Conservation (phyloP, 2,113 vertebrate genomes). For the Mobula birostris region DNA sequence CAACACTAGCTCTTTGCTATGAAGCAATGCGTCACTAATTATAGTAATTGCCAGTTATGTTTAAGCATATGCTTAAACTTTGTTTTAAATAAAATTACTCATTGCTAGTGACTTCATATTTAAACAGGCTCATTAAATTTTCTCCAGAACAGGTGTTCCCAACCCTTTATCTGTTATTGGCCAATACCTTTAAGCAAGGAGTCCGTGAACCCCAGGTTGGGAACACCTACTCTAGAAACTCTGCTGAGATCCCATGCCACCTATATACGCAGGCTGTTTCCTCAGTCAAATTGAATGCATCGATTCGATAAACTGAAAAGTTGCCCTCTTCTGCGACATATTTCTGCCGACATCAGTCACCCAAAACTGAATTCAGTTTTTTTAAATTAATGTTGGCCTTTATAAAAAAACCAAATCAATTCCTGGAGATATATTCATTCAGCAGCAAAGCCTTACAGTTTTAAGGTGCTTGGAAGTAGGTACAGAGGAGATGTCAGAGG, state of each 20-base stretch:
- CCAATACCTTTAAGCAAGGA: too few species aligned
- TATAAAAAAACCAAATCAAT: neutral
- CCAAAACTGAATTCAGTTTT: too few species aligned
- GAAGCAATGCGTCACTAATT: neutral
- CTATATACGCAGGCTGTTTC: neutral
- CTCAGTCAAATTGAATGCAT: neutral
- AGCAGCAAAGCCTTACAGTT: neutral
- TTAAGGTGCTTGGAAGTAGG: too few species aligned
- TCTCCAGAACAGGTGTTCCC: neutral
- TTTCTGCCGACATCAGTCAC: neutral
- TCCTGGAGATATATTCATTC: neutral
- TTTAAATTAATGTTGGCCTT: neutral
- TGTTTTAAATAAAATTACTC: neutral
- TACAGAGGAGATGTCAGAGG: too few species aligned
- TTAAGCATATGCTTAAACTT: neutral
- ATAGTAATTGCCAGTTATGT: neutral
- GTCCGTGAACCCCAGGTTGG: too few species aligned
- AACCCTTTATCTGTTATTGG: too few species aligned
- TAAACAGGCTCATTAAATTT: neutral
- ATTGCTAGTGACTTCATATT: neutral
- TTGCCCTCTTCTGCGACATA: neutral
- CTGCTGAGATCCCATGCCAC: neutral
- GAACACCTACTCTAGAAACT: too few species aligned
- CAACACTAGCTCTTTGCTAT: neutral
- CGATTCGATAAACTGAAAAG: neutral